Conservation (phyloP, 2,888 invertebrate genomes). For the Drosophila greeni region DNA sequence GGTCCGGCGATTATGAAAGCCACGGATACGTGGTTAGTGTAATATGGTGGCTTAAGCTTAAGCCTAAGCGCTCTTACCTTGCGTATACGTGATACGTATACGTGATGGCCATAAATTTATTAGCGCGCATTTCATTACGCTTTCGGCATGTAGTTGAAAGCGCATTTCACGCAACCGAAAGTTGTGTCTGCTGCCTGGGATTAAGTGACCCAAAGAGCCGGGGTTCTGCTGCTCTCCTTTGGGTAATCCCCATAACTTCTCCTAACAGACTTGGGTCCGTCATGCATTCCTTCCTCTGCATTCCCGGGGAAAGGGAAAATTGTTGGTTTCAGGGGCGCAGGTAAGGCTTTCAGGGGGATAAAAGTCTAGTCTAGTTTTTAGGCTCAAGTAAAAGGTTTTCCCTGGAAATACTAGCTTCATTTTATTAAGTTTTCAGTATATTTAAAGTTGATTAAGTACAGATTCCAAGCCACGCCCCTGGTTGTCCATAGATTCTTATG, state of each 20-base stretch:
- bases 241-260: conserved; percentile 22
- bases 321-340: not conserved
- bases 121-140: conserved; percentile 51
- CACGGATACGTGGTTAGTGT: conserved; percentile 11
- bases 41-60: conserved; percentile 16
- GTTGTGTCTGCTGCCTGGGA: conserved; percentile 42
- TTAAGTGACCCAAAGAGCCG: conserved; percentile 20
- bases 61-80: conserved; percentile 20
- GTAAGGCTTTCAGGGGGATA: not conserved
- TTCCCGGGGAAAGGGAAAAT: not conserved
- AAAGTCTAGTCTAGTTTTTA: not conserved
- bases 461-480: not conserved
- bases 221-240: not conserved
- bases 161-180: conserved; percentile 69
- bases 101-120: conserved; percentile 63
- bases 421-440: not conserved
- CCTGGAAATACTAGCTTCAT: not conserved
- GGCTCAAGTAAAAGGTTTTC: not conserved
- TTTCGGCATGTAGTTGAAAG: conserved; percentile 64
- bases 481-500: not conserved
- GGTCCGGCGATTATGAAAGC: conserved; percentile 29
- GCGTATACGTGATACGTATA: conserved; percentile 73
- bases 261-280: not conserved
- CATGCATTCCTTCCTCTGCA: conserved; percentile 1
- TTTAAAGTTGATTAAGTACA: not conserved